These are phyloP conservation scores for Procavia capensis DNA, from an alignment of 2,113 vertebrate genomes.

Conservation along the genomic window DNA sequence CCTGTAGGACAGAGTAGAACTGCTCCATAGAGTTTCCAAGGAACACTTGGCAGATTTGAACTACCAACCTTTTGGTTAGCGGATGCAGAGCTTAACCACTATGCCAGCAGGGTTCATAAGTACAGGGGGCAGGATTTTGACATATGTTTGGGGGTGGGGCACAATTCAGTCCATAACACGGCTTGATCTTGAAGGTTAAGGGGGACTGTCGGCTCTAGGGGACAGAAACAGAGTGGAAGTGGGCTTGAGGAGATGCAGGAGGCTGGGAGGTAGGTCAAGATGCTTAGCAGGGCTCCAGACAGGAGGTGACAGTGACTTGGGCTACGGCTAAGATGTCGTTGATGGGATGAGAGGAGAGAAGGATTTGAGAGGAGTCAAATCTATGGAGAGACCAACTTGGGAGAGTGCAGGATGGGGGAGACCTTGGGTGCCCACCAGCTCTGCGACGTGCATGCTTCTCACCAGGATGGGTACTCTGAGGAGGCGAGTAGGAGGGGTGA, in stretches of 20 bases:
- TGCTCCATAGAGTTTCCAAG: too few relatives aligned
- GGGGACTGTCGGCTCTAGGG: not conserved
- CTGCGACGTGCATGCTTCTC: not conserved
- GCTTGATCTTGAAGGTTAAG: not conserved
- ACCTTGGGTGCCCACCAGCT: not conserved
- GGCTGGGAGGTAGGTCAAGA: too few relatives aligned
- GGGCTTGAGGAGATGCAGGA: fast-evolving
- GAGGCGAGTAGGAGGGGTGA: not conserved
- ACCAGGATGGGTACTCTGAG: too few relatives aligned
- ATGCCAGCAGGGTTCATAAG: too few relatives aligned
- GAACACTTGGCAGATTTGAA: too few relatives aligned
- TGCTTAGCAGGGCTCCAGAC: not conserved
- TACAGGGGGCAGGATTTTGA: not conserved
- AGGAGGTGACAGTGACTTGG: not conserved
- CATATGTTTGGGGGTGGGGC: not conserved
- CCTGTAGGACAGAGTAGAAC: too few relatives aligned
- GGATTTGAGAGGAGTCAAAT: not conserved
- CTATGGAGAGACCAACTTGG: not conserved
- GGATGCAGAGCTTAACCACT: too few relatives aligned
- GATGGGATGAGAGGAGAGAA: not conserved
- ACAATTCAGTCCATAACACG: not conserved
- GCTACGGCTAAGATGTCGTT: too few relatives aligned
- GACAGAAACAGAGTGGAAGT: too few relatives aligned
- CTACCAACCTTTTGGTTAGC: too few relatives aligned
- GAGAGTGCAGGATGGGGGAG: not conserved